Conservation (phyloP, 2,113 vertebrate genomes). For the Otus sunia region DNA sequence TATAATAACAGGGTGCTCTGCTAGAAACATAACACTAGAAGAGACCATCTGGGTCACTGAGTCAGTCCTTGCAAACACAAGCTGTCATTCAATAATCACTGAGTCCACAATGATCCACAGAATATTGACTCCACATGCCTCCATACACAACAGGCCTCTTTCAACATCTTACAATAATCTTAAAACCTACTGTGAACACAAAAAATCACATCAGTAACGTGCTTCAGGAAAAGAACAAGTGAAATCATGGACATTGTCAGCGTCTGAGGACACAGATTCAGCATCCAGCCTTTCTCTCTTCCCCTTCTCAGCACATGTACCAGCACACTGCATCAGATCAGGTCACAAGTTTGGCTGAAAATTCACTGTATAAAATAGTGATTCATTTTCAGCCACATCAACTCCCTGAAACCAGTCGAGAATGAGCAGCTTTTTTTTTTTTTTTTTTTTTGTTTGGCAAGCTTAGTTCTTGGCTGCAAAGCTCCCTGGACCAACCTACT, state of each 20-base stretch:
- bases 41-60: neutral
- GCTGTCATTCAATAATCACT: neutral
- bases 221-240: neutral
- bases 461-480: constrained; percentile 3
- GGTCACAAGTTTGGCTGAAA: neutral
- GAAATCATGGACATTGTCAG: neutral
- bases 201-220: neutral
- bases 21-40: neutral
- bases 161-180: constrained; percentile 25
- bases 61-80: neutral
- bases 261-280: neutral
- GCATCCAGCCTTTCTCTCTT: neutral
- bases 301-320: neutral
- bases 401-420: neutral
- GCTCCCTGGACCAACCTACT: neutral
- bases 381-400: neutral
- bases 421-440: neutral
- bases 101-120: neutral
- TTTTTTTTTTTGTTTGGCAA: neutral
- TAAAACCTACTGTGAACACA: neutral
- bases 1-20: neutral
- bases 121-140: neutral
- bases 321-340: neutral
- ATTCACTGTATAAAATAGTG: neutral
- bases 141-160: neutral